Base-by-base conservation (phyloP, 2,113 vertebrate species). In the Psilopogon haemacephalus region DNA sequence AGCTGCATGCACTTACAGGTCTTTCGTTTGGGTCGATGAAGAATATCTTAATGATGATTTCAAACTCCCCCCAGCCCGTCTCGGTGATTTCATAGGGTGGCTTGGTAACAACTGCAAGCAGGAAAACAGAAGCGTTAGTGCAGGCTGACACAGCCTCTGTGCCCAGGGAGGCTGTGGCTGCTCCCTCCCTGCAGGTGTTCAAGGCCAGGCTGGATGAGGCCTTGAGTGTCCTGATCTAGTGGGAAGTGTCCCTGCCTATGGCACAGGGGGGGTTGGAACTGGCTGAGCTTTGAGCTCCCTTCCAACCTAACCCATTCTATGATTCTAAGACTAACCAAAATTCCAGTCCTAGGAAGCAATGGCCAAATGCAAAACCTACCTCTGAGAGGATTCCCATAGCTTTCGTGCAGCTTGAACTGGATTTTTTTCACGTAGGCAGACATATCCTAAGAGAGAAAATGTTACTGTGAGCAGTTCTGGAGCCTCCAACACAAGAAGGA, bases 361-460 rank as follows among this genome's bases (percentile, higher is more conserved):
- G 19, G 21, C 3, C 2, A 32, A 46, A 50, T 1, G 10, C 26
- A 38, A 75, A 87, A 55, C 96, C 46, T 91, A 99, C 99, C 99
- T 99, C 99, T 98, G 90, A 99, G 95, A 59, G 99, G 99, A 94
- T 99, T 99, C 4, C 98, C 98, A 12, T 99, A 99, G 86, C 99
- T 99, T 97, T 99, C 99, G 23, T 99, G 99, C 48, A 99, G 96
- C 95, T 99, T 99, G 96, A 99, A 99, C 54, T 99, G 99, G 88
- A 99, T 99, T 97, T 99, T 99, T 95, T 99, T 99, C 63, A 99
- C 99, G 42, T 99, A 99, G 4, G 99, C 99, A 56, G 99, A 99
- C 99, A 99, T 99, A 87, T 99, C 99, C 99, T 99, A 81, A 64
- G 96, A 95, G 2, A 90, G 37, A 94, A 87, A 76, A 2, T n/a